A percentile compares a stretch with the other conserved stretches of the same genome.
Conservation (phyloP, 2,113 vertebrate genomes). For the Sapajus apella region DNA sequence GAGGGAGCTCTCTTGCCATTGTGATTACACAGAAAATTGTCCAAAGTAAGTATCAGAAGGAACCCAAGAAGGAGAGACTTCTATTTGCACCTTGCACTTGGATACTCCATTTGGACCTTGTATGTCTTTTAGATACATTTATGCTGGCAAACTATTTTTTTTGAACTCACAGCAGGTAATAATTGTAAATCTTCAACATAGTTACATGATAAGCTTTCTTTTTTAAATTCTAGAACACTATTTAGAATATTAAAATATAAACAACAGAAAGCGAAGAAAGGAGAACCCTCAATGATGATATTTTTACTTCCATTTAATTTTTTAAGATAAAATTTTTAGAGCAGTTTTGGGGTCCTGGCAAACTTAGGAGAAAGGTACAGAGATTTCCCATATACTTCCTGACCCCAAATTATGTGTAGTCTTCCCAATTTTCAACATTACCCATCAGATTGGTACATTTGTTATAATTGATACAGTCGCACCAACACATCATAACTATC, state of each 20-base stretch:
- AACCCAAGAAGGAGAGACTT: not conserved
- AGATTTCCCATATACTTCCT: not conserved
- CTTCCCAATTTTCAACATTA: not conserved
- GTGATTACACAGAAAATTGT: slow-evolving; percentile 12
- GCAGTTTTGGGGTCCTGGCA: not conserved
- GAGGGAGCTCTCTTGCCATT: not conserved
- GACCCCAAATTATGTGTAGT: not conserved
- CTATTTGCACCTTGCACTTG: not conserved
- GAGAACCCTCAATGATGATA: not conserved
- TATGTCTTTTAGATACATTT: not conserved
- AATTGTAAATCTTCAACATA: not conserved
- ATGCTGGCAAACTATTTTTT: not conserved
- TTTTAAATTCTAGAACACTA: not conserved
- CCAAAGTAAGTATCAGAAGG: not conserved
- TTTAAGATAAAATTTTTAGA: not conserved
- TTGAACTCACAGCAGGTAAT: not conserved
- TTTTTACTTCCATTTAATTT: slow-evolving; percentile 34
- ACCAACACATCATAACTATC: not conserved
- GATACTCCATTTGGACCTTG: not conserved
- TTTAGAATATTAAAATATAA: not conserved
- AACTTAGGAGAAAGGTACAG: not conserved
- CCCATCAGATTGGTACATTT: not conserved
- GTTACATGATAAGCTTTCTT: not conserved
- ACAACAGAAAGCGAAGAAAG: slow-evolving; percentile 8
- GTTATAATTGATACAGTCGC: not conserved